Evolutionary conservation across 1,140 invertebrate species (phyloP).

Genomic region (Lasioglossum baleicum): DNA sequence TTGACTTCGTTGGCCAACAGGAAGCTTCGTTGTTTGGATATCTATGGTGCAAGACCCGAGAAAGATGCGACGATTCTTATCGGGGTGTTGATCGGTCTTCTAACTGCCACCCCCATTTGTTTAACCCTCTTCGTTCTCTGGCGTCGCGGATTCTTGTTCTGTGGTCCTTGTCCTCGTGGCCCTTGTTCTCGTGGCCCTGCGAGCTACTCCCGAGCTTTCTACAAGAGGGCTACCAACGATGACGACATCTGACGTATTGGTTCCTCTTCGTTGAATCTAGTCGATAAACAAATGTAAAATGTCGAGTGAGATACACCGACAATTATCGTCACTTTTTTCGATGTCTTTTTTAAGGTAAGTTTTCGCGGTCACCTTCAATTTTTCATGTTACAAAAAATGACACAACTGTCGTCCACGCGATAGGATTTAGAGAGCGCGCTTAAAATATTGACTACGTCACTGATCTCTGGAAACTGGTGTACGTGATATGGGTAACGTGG

Average conservation of each 20-base stretch:
- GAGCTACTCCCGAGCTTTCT: conserved; percentile 85
- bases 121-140: conserved; percentile 82
- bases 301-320: background rate
- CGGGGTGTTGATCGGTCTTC: conserved; percentile 84
- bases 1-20: conserved; percentile 62
- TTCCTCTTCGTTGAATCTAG: background rate
- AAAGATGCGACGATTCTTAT: conserved; percentile 84
- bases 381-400: too few relatives aligned
- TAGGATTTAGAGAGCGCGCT: background rate
- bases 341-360: too few relatives aligned
- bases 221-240: conserved; percentile 82
- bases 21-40: conserved; percentile 82
- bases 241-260: conserved; percentile 68
- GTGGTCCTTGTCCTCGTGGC: conserved; percentile 61
- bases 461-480: too few relatives aligned
- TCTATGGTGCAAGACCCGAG: conserved; percentile 83
- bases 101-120: conserved; percentile 84
- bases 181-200: conserved; percentile 76
- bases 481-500: too few relatives aligned
- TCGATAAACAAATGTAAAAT: background rate
- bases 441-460: too few relatives aligned
- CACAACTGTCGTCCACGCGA: background rate
- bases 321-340: too few relatives aligned
- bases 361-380: too few relatives aligned
- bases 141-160: conserved; percentile 82